These are phyloP conservation scores for Serinus canaria DNA, from an alignment of 2,113 vertebrate species.

Conservation along the genomic window DNA sequence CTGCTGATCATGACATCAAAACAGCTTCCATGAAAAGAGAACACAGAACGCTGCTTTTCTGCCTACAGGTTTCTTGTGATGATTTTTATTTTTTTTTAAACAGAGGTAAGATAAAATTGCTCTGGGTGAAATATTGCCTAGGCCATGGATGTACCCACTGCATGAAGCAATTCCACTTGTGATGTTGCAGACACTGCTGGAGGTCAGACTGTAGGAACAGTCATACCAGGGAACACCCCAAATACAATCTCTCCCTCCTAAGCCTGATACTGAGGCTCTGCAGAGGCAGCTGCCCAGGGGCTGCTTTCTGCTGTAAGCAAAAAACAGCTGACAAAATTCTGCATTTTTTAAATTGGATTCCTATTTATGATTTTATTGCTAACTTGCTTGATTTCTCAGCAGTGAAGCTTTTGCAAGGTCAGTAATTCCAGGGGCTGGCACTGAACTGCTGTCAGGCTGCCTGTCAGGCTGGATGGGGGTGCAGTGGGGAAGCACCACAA, in stretches of 20 bases:
- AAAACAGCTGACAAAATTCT: not conserved
- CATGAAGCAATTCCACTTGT: not conserved
- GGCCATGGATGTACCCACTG: not conserved
- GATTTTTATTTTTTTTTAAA: not conserved
- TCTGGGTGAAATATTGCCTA: not conserved
- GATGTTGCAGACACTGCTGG: not conserved
- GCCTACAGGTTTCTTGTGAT: not conserved
- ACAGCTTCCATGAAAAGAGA: not conserved
- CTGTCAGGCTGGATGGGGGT: not conserved
- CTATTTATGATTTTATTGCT: not conserved
- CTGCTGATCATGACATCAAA: not conserved
- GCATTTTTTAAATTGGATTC: not conserved
- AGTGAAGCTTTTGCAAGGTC: not conserved
- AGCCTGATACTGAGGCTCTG: not conserved
- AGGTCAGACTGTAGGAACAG: not conserved
- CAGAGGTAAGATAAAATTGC: not conserved
- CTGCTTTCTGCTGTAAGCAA: not conserved
- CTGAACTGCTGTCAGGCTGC: not conserved
- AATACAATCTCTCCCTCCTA: not conserved
- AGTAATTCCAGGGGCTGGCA: not conserved
- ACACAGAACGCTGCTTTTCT: not conserved
- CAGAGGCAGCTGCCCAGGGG: not conserved
- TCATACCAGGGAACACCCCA: not conserved
- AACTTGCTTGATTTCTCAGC: not conserved
- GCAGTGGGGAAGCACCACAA: not conserved